Evolutionary conservation across 2,888 invertebrate species (phyloP).

Genomic region (Tetramorium bicarinatum): DNA sequence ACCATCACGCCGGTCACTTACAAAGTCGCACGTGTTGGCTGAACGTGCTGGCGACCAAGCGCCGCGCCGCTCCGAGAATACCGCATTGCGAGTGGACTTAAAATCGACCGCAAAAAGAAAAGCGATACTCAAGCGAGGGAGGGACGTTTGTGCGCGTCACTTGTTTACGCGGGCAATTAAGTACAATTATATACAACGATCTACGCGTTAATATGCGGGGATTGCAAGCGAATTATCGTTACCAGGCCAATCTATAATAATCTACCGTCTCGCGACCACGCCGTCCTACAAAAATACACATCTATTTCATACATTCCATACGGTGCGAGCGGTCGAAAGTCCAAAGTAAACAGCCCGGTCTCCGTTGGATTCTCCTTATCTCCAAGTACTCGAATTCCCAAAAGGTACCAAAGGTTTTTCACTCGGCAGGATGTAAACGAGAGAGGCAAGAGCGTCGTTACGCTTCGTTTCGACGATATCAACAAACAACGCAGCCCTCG

Average conservation of each 20-base stretch:
- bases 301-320: neutral
- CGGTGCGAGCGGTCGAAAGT: neutral
- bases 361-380: neutral
- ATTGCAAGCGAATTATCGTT: neutral
- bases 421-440: neutral
- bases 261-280: too few species aligned
- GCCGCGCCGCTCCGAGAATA: slow-evolving; percentile 24
- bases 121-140: neutral
- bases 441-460: neutral
- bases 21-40: slow-evolving; percentile 9
- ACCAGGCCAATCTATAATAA: neutral
- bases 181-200: neutral
- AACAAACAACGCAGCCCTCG: neutral
- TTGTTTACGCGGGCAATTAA: slow-evolving; percentile 10
- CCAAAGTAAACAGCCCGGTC: neutral
- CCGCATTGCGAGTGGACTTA: neutral
- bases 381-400: neutral
- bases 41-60: neutral
- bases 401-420: neutral
- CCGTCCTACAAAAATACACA: neutral
- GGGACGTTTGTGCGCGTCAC: neutral
- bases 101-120: neutral
- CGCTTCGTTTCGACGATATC: neutral
- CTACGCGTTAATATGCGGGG: neutral
- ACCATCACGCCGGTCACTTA: neutral